Evolutionary conservation across 1,140 invertebrate species (phyloP).

Genomic region (Octopus bimaculoides): DNA sequence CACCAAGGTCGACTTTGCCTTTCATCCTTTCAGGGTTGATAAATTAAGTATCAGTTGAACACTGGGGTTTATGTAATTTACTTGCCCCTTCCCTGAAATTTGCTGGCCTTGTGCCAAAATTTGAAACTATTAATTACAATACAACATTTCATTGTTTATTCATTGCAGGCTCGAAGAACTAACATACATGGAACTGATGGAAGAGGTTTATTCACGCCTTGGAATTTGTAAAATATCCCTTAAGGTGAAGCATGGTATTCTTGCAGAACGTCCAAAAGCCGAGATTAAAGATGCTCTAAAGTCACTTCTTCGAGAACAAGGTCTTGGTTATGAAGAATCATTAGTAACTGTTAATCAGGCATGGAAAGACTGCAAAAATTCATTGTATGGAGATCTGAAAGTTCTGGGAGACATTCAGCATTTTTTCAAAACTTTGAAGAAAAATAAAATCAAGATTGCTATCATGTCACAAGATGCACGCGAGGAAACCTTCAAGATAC

Average conservation of each 20-base stretch:
- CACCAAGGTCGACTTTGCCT: too few relatives aligned
- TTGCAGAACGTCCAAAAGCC: slow-evolving; percentile 53
- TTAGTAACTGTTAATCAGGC: slow-evolving; percentile 40
- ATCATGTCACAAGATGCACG: slow-evolving; percentile 57
- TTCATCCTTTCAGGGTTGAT: too few relatives aligned
- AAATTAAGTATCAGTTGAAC: too few relatives aligned
- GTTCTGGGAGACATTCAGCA: slow-evolving; percentile 24
- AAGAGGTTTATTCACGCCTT: slow-evolving; percentile 50
- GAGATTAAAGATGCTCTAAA: slow-evolving; percentile 51
- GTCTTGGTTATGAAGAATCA: slow-evolving; percentile 47
- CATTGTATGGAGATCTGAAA: slow-evolving; percentile 15
- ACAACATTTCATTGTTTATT: neutral
- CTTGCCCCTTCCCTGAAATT: too few relatives aligned
- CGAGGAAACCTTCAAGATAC: slow-evolving; percentile 44
- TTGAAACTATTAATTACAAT: too few relatives aligned
- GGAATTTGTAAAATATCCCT: slow-evolving; percentile 45
- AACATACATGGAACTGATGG: slow-evolving; percentile 35
- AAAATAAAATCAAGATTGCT: slow-evolving; percentile 57
- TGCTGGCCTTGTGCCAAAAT: too few relatives aligned
- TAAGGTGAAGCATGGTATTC: slow-evolving; percentile 50
- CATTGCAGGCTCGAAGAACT: slow-evolving; percentile 42
- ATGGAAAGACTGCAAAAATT: slow-evolving; percentile 37
- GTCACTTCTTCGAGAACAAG: slow-evolving; percentile 49
- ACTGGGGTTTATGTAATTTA: too few relatives aligned
- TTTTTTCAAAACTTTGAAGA: slow-evolving; percentile 52